Base-by-base conservation (phyloP, 2,888 invertebrate species). In the Eilema caniola region DNA sequence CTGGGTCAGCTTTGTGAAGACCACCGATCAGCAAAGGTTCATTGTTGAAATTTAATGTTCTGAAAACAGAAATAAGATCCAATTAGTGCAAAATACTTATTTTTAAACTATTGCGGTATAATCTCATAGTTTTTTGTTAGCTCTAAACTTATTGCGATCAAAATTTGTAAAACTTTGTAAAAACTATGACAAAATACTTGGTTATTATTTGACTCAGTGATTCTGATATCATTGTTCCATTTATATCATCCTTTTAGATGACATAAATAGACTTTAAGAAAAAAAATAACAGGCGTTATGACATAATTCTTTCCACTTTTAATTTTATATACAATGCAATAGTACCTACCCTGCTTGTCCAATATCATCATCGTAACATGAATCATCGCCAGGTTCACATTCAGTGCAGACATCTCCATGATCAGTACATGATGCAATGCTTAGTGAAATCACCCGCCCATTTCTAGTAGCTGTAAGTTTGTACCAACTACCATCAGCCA, bases 401-500 rank as follows among this genome's bases (percentile, higher is more conserved):
- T 98, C 98, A 73, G 97, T 97, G 86, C 98, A 98, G 62, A 97
- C 92, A 86, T 98, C 98, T 0, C 98, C 98, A 87, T 98, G 98
- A 78, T 98, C 98, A 1, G 96, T 96, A 86, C 98, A 99, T 33
- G 96, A 94, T 0, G 98, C 97, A 4, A 98, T 96, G 84, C 98
- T 98, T 37, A 99, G 89, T 0, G 98, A 98, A 81, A 98, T 97
- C 0, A 98, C 98, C 77, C 98, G 96, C 33, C 98, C 98, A 88
- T 99, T 98, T 86, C 98, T 96, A 0, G 98, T 98, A 0, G 98
- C 98, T 0, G 98, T 98, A 24, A 99, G 96, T 87, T 98, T 98
- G 87, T 98, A 97, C 99, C 99, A 99, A 77, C 96, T 96, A 0
- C 99, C 99, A 89, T 99, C 98, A 1, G 98, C 96, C 23, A 99